Evolutionary conservation across 2,797 vertebrate species (phyloP), one percentile per base, ranked within the genome.

Genomic region (Remorina albescens): DNA sequence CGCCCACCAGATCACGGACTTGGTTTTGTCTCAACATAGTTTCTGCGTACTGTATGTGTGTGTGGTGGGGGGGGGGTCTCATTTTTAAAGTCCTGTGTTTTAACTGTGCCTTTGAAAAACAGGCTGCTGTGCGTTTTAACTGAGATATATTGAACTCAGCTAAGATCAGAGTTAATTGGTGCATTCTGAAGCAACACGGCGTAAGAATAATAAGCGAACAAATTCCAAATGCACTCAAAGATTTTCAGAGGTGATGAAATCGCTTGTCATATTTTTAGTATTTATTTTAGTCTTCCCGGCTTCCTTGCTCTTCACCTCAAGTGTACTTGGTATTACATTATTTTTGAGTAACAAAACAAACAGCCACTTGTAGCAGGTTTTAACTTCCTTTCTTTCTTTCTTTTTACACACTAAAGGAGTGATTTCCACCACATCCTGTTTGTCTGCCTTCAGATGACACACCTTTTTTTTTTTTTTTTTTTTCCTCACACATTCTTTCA

Each of bases 161-260:
- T 23, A 1, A 2, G 23, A 25, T 8, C 57, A 34, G 9, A 30
- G 34, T 39, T 67, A 42, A 84, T 74, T 34, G 76, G 71, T 19
- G 53, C 65, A 23, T 44, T 80, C 66, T 82, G 82, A 79, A 87
- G 84, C 86, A 86, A 85, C 60, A 8, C 19, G 30, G 36, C 50
- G 76, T 15, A 76, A 41, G 39, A 41, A 78, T 66, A 63, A 63
- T 37, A 61, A 86, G 47, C 49, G 70, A 91, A 84, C 81, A 88
- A 77, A 84, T 46, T 68, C 55, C 12, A 11, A 81, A 71, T 15
- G 64, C 78, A 75, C 81, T 85, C 41, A 70, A 12, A 32, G 63
- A n/a, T 64, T 77, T 55, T 65, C 62, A 21, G 5, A 65, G 67
- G 64, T 85, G 87, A 89, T 87, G 89, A 85, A 88, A 88, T 71